Percentiles rank a stretch among this genome's conserved stretches.
phyloP scores from a whole-genome alignment of 2,888 invertebrate genomes.

The Nymphalis polychloros region DNA sequence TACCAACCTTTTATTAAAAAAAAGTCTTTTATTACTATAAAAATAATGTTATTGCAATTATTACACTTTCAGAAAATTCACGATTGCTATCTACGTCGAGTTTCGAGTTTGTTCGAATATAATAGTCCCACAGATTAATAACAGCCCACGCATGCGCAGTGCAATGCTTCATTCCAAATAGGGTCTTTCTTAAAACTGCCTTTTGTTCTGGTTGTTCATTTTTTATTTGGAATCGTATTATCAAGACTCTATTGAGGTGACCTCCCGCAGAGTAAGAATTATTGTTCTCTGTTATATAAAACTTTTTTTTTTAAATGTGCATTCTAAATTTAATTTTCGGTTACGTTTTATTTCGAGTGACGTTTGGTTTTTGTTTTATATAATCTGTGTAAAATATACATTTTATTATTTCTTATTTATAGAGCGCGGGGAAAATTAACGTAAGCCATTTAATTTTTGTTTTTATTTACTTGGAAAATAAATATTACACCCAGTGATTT shows the following conservation, averaged over 20 bases:
- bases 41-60: no score
- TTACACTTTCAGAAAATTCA: neutral
- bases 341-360: neutral
- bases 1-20: no score
- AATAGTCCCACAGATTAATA: neutral
- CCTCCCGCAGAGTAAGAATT: neutral
- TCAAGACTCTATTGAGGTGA: slow-evolving; percentile 3
- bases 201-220: neutral
- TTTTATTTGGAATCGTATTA: slow-evolving; percentile 1
- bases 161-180: slow-evolving; percentile 5
- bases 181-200: neutral
- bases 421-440: no score
- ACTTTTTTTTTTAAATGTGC: neutral
- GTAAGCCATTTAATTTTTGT: no score
- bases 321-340: neutral
- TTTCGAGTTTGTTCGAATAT: no score
- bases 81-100: neutral
- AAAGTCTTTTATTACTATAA: no score
- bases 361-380: neutral
- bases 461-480: no score
- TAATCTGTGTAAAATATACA: neutral
- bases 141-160: slow-evolving; percentile 3
- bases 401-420: no score
- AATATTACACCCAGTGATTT: no score
- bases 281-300: slow-evolving; percentile 3